Evolutionary conservation across 2,888 invertebrate species (phyloP).

Genomic region (Atethmia centrago): DNA sequence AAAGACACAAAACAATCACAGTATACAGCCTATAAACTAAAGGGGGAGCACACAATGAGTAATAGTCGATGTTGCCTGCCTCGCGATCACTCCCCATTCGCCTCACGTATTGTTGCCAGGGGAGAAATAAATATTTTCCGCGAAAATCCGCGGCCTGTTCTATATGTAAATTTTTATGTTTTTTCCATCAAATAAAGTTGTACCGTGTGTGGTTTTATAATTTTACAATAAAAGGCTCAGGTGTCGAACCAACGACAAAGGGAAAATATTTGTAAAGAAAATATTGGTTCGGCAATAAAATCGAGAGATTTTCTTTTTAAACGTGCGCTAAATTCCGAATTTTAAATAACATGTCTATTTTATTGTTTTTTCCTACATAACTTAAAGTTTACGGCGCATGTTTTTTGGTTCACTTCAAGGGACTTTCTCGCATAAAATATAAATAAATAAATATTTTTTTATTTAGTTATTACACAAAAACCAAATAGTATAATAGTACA

Average conservation of each 20-base stretch:
- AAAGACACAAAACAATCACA: constrained; percentile 67
- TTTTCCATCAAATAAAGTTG: constrained; percentile 78
- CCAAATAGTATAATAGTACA: too few relatives aligned
- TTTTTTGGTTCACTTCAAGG: background rate
- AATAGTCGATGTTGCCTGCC: constrained; percentile 76
- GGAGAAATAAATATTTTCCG: constrained; percentile 86
- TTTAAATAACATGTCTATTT: background rate
- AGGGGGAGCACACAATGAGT: constrained; percentile 75
- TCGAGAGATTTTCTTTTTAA: background rate
- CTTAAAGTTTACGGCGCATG: too few relatives aligned
- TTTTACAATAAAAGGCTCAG: constrained; percentile 79
- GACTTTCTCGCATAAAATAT: background rate
- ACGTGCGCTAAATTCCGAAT: constrained; percentile 21
- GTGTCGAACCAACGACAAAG: constrained; percentile 61
- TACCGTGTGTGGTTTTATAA: constrained; percentile 83
- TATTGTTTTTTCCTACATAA: background rate
- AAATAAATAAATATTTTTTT: background rate
- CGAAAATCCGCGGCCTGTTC: constrained; percentile 82
- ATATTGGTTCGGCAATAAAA: constrained; percentile 31
- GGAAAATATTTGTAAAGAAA: constrained; percentile 20
- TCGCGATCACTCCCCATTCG: constrained; percentile 73
- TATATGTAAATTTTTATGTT: constrained; percentile 88
- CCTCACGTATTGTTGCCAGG: constrained; percentile 86
- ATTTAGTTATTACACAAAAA: too few relatives aligned
- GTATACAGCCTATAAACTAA: constrained; percentile 68